Conservation (phyloP, 2,888 invertebrate genomes). For the Calameuta filiformis region DNA sequence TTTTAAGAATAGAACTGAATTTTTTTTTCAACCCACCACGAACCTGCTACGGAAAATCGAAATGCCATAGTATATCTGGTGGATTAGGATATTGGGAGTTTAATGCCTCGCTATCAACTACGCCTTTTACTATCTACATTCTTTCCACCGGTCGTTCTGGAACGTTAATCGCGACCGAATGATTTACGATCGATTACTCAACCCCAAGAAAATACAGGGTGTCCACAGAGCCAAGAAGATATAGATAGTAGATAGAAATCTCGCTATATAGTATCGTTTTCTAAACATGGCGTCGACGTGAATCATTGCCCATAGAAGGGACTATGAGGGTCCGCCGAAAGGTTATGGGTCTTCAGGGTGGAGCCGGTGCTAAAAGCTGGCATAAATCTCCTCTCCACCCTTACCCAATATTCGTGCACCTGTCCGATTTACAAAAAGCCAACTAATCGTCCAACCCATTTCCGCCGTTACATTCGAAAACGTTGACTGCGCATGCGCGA, state of each 20-base stretch:
- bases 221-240: no score
- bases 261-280: background rate
- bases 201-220: background rate
- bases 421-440: conserved; percentile 1
- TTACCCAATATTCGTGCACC: background rate
- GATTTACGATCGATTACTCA: background rate
- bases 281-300: background rate
- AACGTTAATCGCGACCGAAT: background rate
- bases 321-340: conserved; percentile 9
- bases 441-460: background rate
- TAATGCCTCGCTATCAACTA: background rate
- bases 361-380: conserved; percentile 28
- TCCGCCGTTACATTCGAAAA: background rate
- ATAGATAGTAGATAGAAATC: background rate
- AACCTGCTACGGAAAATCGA: background rate
- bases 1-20: background rate
- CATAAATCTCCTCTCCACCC: conserved; percentile 25
- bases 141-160: background rate
- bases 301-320: background rate
- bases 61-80: background rate
- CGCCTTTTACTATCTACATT: background rate
- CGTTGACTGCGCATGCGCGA: background rate
- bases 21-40: background rate
- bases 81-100: background rate
- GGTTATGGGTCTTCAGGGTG: conserved; percentile 20